These are phyloP conservation scores for Trisateles emortualis DNA, from an alignment of 2,888 invertebrate species.

Conservation along the genomic window DNA sequence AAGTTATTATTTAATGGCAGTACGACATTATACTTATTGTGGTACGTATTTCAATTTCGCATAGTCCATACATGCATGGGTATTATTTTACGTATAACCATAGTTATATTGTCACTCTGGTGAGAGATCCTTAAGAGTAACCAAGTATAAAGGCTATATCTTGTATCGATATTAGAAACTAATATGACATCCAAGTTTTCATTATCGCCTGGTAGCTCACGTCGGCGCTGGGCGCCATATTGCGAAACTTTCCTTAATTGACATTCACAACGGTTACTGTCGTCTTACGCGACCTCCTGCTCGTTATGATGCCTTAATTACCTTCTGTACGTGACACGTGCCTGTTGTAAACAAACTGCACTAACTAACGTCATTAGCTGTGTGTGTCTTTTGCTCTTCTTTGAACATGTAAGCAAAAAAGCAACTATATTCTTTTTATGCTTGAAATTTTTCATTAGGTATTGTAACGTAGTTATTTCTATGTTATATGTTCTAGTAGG, in stretches of 20 bases:
- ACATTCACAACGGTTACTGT: conserved; percentile 62
- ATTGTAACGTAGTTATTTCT: too few relatives aligned
- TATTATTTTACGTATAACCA: not conserved
- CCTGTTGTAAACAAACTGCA: conserved; percentile 42
- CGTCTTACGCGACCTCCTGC: conserved; percentile 42
- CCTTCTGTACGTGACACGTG: conserved; percentile 50
- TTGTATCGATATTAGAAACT: conserved; percentile 51
- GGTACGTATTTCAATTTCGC: too few relatives aligned
- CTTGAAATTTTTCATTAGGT: too few relatives aligned
- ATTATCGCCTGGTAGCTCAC: conserved; percentile 54
- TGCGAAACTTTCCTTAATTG: conserved; percentile 70
- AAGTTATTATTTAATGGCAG: too few relatives aligned
- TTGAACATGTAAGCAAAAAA: too few relatives aligned
- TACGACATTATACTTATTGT: too few relatives aligned
- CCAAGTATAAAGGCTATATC: not conserved
- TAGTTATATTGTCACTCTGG: not conserved
- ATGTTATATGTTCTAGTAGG: too few relatives aligned
- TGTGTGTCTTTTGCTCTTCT: conserved; percentile 16
- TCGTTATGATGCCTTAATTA: conserved; percentile 61
- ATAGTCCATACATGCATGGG: too few relatives aligned
- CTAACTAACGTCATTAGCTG: conserved; percentile 38
- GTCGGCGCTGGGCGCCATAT: conserved; percentile 54
- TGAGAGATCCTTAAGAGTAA: not conserved
- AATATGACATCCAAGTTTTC: conserved; percentile 59
- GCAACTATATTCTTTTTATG: too few relatives aligned